These are phyloP conservation scores for Acrobasis consociella DNA, from an alignment of 2,888 invertebrate species.

Conservation along the genomic window DNA sequence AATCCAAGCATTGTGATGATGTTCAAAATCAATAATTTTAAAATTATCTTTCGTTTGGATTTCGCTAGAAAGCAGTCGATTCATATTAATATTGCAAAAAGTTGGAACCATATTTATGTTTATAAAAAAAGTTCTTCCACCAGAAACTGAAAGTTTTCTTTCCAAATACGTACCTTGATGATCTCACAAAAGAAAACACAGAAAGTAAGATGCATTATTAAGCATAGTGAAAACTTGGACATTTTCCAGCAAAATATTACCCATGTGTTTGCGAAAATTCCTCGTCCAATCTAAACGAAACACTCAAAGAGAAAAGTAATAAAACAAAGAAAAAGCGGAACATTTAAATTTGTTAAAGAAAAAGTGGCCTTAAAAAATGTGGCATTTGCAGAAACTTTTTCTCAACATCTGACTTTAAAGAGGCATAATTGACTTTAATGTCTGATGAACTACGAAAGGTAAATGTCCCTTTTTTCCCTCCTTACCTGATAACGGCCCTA, in stretches of 20 bases:
- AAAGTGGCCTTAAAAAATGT: constrained; percentile 10
- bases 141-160: not conserved
- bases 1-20: no score
- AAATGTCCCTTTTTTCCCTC: not conserved
- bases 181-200: not conserved
- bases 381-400: not conserved
- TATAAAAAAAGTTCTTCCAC: not conserved
- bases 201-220: not conserved
- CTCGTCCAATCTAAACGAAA: constrained; percentile 28
- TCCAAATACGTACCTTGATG: not conserved
- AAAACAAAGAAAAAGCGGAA: constrained; percentile 27
- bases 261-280: constrained; percentile 25
- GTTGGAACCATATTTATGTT: not conserved
- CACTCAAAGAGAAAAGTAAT: constrained; percentile 24
- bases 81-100: not conserved
- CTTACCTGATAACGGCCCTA: not conserved
- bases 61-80: no score
- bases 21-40: no score
- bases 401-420: not conserved
- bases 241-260: not conserved
- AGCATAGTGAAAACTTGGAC: not conserved
- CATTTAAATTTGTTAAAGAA: constrained; percentile 24
- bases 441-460: not conserved
- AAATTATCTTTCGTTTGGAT: no score
- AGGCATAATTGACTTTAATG: not conserved